phyloP scores from a whole-genome alignment of 2,888 invertebrate species.

The Loripinus fragilis region DNA sequence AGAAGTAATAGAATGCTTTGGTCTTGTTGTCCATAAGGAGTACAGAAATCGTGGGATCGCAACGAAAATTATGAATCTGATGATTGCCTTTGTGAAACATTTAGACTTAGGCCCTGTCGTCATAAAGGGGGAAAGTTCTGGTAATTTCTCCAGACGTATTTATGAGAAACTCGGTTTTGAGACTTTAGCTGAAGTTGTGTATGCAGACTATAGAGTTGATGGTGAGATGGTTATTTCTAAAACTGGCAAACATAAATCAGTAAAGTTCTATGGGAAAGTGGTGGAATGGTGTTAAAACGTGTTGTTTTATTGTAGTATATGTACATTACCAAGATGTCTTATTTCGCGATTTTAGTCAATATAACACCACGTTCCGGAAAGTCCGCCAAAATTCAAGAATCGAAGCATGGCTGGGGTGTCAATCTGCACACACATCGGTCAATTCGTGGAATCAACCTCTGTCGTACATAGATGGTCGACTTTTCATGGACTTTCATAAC shows the following conservation, averaged over 20 bases:
- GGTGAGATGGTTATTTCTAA: background rate
- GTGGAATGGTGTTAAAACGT: too few species aligned
- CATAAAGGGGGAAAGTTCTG: background rate
- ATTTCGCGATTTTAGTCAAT: too few species aligned
- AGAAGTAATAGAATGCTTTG: background rate
- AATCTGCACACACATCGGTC: too few species aligned
- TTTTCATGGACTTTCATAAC: too few species aligned
- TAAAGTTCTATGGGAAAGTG: background rate
- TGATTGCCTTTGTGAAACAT: background rate
- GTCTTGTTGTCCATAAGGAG: background rate
- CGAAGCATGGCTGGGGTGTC: too few species aligned
- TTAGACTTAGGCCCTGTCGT: background rate
- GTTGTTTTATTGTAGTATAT: too few species aligned
- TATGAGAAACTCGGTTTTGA: conserved; percentile 4
- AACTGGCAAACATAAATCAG: background rate
- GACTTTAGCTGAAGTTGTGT: background rate
- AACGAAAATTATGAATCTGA: background rate
- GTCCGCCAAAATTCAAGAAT: too few species aligned
- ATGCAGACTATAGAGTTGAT: background rate
- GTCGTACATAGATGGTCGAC: too few species aligned
- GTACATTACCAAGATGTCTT: too few species aligned
- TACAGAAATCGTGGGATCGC: background rate
- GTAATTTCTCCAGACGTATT: background rate
- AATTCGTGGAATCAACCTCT: too few species aligned
- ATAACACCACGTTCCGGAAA: too few species aligned